phyloP scores from a whole-genome alignment of 2,113 vertebrate genomes.

The Planiliza haematocheilus region DNA sequence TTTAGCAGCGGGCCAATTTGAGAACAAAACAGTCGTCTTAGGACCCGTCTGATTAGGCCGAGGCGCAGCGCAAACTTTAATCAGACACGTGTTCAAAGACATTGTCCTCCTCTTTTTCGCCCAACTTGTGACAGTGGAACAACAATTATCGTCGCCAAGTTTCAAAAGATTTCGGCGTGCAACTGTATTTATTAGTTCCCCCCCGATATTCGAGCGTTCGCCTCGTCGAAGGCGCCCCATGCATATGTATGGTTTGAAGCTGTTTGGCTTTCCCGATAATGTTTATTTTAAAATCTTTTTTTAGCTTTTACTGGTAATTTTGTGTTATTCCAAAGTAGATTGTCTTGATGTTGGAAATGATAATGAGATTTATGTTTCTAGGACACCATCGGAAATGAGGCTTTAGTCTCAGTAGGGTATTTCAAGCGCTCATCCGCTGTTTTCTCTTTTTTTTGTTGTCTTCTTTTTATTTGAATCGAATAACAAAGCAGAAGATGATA shows the following conservation, averaged over 20 bases:
- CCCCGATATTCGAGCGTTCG: slow-evolving; percentile 56
- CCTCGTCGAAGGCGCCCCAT: slow-evolving; percentile 66
- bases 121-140: slow-evolving; percentile 55
- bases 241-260: slow-evolving; percentile 81
- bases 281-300: slow-evolving; percentile 84
- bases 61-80: slow-evolving; percentile 45
- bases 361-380: slow-evolving; percentile 88
- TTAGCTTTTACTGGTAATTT: slow-evolving; percentile 79
- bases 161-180: slow-evolving; percentile 61
- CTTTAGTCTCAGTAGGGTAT: slow-evolving; percentile 82
- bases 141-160: slow-evolving; percentile 72
- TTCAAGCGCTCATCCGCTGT: slow-evolving; percentile 70
- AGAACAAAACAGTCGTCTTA: slow-evolving; percentile 13
- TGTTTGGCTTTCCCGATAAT: slow-evolving; percentile 79
- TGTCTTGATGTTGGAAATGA: slow-evolving; percentile 85
- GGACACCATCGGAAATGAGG: slow-evolving; percentile 83
- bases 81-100: slow-evolving; percentile 49
- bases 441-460: slow-evolving; percentile 38
- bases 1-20: slow-evolving; percentile 20
- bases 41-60: slow-evolving; percentile 26
- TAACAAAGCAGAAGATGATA: slow-evolving; percentile 79
- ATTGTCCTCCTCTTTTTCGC: slow-evolving; percentile 31
- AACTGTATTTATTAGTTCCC: slow-evolving; percentile 41
- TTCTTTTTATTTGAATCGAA: slow-evolving; percentile 64
- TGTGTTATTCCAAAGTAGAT: slow-evolving; percentile 80